phyloP scores from a whole-genome alignment of 2,113 vertebrate species.

The Bubalus kerabau region DNA sequence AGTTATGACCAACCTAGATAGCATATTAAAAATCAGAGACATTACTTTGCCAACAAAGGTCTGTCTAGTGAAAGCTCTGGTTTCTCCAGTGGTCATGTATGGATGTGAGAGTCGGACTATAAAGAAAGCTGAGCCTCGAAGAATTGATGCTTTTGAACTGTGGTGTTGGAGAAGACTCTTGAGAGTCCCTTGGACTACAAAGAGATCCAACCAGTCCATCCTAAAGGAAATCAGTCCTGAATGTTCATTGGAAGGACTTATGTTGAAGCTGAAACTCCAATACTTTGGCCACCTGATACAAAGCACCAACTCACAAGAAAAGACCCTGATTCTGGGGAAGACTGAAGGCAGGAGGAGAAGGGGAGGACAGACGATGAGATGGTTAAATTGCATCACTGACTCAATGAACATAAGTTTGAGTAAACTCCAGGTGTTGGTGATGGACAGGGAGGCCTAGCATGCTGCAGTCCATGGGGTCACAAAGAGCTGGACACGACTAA shows the following conservation, averaged over 20 bases:
- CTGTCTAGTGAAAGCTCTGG: not conserved
- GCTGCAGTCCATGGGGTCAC: not conserved
- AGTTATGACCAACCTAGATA: not conserved
- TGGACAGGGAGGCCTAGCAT: not conserved
- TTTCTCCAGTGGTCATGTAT: not conserved
- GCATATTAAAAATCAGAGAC: not conserved
- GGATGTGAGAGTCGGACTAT: not conserved
- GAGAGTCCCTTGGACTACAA: not conserved
- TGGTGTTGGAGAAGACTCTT: not conserved
- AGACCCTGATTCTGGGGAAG: not conserved
- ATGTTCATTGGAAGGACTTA: not conserved
- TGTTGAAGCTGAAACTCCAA: not conserved
- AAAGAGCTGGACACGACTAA: not conserved
- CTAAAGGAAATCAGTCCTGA: not conserved
- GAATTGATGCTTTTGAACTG: not conserved
- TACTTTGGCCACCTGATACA: not conserved
- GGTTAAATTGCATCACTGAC: rapidly evolving
- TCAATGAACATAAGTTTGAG: not conserved
- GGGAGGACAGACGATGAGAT: not conserved
- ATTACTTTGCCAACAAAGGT: not conserved
- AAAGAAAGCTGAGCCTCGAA: not conserved
- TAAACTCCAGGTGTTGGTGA: not conserved
- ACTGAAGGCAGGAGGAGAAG: not conserved
- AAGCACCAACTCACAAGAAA: not conserved
- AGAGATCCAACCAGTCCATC: not conserved